Evolutionary conservation across 2,888 invertebrate species (phyloP).

Genomic region (Baronia brevicornis): DNA sequence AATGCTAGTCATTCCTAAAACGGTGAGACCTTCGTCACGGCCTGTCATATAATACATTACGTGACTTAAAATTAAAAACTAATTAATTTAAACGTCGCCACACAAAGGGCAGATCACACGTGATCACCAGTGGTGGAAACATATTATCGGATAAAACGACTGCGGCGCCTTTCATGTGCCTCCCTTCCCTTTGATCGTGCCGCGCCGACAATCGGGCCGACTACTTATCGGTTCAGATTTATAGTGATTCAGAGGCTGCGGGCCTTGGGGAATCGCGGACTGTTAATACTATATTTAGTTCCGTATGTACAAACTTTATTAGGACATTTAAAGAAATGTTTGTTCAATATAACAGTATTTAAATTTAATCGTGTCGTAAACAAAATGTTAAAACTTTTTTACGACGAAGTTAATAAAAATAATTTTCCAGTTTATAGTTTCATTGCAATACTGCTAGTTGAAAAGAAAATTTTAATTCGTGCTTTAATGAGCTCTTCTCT

Average conservation of each 20-base stretch:
- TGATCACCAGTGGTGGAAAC: constrained; percentile 58
- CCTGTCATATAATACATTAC: constrained; percentile 38
- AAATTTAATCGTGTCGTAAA: too few species aligned
- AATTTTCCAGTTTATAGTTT: too few species aligned
- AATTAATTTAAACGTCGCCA: constrained; percentile 64
- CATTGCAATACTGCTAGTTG: too few species aligned
- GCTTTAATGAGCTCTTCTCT: too few species aligned
- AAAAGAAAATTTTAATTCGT: too few species aligned
- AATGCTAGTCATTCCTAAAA: constrained; percentile 6
- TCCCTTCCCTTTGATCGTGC: constrained; percentile 67
- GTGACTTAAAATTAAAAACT: constrained; percentile 49
- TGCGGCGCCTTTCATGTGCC: constrained; percentile 67
- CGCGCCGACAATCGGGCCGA: constrained; percentile 69
- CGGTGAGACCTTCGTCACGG: constrained; percentile 38
- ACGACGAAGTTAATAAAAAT: too few species aligned
- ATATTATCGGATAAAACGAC: constrained; percentile 45
- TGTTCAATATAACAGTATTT: too few species aligned
- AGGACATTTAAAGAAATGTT: too few species aligned
- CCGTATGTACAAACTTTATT: constrained; percentile 33
- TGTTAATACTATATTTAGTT: constrained; percentile 28
- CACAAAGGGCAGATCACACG: constrained; percentile 47
- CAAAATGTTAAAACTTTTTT: too few species aligned
- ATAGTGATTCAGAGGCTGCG: constrained; percentile 70
- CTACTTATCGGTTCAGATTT: constrained; percentile 75
- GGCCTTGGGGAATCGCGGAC: constrained; percentile 44